Evolutionary conservation across 2,888 invertebrate genomes (phyloP), one percentile per base, ranked within the genome.

Genomic region (Gibbula magus): DNA sequence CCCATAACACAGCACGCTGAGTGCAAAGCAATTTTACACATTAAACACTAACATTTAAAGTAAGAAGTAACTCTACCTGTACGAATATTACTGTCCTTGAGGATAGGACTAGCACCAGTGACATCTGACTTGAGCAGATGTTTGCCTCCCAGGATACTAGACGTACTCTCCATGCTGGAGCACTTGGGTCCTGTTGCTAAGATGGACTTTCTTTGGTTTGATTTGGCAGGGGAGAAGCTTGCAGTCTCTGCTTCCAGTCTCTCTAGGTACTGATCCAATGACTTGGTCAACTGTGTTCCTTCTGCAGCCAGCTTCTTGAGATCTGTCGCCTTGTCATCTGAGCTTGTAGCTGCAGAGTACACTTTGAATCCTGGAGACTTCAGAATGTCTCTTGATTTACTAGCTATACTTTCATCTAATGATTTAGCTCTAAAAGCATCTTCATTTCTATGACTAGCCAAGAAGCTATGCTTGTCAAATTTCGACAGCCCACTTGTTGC

Each of bases 91-190:
- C 77, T 81, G 51, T 77, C 78, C 75, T 73, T 79, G 51, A 79
- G 78, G 5, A 87, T 87, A 10, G 88, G 85, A 61, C 88, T 88
- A 18, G 88, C 88, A 39, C 88, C 88, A 20, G 85, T 84, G 22
- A 88, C 84, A 67, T 88, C 87, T 81, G 84, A 81, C n/a, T 82
- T 81, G 4, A 79, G 79, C 18, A 85, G 85, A 13, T 87, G 85
- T 32, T 86, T 85, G 13, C 89, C 89, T 29, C 86, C 83, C 54
- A 85, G 80, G 51, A 88, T 18, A 25, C 25, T 77, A 4, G 88
- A 87, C 53, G 81, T 81, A 13, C 86, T 86, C 76, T 89, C 89
- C 66, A 89, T 77, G 80, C 88, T 89, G 3, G 87, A 87, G 80
- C 86, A 88, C 32, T 84, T 77, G 0, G 86, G 74, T 5, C 22